phyloP scores from a whole-genome alignment of 2,888 invertebrate genomes.

The Parasteatoda lunata region DNA sequence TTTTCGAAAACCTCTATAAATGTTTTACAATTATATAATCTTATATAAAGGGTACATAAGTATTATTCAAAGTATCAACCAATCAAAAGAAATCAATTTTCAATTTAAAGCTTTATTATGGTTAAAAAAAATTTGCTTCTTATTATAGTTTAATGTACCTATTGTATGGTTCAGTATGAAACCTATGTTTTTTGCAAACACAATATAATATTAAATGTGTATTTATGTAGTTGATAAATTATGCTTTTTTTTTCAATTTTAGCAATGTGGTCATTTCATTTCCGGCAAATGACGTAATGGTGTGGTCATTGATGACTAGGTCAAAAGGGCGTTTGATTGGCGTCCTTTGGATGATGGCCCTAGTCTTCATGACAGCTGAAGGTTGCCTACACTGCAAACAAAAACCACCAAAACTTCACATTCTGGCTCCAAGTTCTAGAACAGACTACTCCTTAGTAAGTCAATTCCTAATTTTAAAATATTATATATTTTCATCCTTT shows the following conservation, averaged over 20 bases:
- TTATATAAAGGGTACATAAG: too few relatives aligned
- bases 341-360: conserved; percentile 26
- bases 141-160: too few relatives aligned
- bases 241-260: neutral
- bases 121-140: too few relatives aligned
- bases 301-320: conserved; percentile 22
- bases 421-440: conserved; percentile 71
- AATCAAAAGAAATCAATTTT: too few relatives aligned
- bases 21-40: too few relatives aligned
- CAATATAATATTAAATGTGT: neutral
- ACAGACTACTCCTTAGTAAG: conserved; percentile 36
- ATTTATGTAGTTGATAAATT: neutral
- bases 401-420: conserved; percentile 48
- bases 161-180: too few relatives aligned
- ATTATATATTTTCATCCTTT: too few relatives aligned
- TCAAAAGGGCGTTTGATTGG: conserved; percentile 15
- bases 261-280: neutral
- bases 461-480: neutral
- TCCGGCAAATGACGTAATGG: conserved; percentile 37
- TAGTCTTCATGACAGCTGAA: conserved; percentile 22
- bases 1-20: too few relatives aligned
- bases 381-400: conserved; percentile 57
- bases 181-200: neutral
- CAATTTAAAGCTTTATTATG: too few relatives aligned
- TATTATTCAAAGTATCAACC: too few relatives aligned